Percentiles rank a stretch among this genome's conserved stretches.
phyloP scores from a whole-genome alignment of 2,113 vertebrate genomes.

The Pelodiscus sinensis region DNA sequence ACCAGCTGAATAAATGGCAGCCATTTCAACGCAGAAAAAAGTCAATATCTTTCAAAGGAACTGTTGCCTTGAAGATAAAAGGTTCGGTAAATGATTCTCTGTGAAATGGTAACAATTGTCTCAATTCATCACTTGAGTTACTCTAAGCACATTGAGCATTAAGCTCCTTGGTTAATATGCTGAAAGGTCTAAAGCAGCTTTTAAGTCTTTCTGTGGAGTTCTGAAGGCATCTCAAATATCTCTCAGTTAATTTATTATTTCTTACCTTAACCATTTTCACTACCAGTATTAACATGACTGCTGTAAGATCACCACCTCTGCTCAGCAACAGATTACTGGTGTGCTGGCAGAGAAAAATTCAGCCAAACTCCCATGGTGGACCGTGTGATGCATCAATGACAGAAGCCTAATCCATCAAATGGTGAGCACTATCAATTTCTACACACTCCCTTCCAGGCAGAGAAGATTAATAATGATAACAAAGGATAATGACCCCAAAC shows the following conservation, averaged over 20 bases:
- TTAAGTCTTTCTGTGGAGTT: background rate
- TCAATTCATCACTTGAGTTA: conserved; percentile 24
- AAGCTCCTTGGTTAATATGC: background rate
- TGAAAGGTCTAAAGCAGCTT: background rate
- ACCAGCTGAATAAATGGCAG: conserved; percentile 26
- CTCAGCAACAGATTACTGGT: background rate
- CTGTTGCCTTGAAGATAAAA: conserved; percentile 22
- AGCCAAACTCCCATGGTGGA: background rate
- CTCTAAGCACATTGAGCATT: background rate
- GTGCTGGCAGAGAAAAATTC: background rate
- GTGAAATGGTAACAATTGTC: conserved; percentile 20
- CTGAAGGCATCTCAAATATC: background rate
- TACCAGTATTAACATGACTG: background rate
- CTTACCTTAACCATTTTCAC: background rate
- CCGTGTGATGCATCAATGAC: background rate
- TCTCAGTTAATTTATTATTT: background rate
- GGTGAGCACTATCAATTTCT: background rate
- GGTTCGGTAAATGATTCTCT: background rate
- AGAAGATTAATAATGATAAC: background rate
- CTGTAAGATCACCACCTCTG: background rate
- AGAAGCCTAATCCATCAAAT: background rate
- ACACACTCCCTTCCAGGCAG: background rate
- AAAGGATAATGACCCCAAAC: background rate
- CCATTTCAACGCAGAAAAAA: background rate
- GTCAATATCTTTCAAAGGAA: background rate